Percentiles rank a stretch among this genome's conserved stretches.
Evolutionary conservation across 2,113 vertebrate genomes (phyloP).

Genomic region (Megalops atlanticus): DNA sequence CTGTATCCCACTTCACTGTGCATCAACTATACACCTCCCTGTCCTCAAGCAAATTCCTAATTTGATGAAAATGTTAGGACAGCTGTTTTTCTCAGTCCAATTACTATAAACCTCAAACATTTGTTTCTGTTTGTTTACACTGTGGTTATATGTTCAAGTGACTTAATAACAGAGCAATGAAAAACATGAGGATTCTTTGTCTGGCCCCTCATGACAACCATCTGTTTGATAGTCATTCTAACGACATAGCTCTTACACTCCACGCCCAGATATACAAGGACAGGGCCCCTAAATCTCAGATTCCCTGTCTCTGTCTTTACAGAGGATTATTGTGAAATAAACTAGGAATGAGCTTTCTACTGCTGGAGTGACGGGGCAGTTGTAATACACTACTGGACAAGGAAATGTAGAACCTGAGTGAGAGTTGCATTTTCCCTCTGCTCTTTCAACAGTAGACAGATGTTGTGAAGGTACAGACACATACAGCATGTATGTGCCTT

Average conservation of each 20-base stretch:
- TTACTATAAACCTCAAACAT: not conserved
- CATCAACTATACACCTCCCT: not conserved
- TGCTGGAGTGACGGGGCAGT: not conserved
- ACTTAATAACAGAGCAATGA: not conserved
- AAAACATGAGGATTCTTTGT: not conserved
- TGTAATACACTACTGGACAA: not conserved
- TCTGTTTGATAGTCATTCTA: not conserved
- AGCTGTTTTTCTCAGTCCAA: not conserved
- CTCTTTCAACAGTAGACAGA: not conserved
- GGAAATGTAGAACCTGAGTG: not conserved
- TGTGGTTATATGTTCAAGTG: not conserved
- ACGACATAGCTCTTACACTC: not conserved
- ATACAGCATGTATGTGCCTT: not conserved
- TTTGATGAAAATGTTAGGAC: not conserved
- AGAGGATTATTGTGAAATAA: not conserved
- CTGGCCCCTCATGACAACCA: not conserved
- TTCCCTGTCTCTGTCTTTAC: not conserved
- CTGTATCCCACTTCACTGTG: not conserved
- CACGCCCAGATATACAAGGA: not conserved
- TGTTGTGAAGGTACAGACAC: not conserved
- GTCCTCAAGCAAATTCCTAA: not conserved
- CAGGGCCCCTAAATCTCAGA: not conserved
- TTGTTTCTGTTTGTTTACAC: not conserved
- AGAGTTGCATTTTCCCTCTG: not conserved
- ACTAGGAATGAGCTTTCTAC: not conserved